Percentiles rank a stretch among this genome's conserved stretches.
Conservation (phyloP, 2,113 vertebrate species). For the Atherinomorus stipes region DNA sequence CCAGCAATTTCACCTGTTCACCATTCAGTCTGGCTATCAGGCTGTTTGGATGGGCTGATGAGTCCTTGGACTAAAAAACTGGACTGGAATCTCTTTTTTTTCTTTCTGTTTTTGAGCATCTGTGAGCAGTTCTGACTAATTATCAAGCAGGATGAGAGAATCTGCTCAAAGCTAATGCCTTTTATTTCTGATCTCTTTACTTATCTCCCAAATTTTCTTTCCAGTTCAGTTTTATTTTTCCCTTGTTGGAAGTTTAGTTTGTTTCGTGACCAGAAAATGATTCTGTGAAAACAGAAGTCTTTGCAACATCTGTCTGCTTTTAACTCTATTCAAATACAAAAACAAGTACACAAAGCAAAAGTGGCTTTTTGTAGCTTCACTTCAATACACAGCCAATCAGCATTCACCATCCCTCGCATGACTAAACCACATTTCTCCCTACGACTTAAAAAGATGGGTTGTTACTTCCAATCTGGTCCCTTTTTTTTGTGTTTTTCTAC, state of each 20-base stretch:
- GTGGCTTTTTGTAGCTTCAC: no score
- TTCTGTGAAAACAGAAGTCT: background rate
- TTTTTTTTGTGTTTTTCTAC: background rate
- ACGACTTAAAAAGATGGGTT: constrained; percentile 15
- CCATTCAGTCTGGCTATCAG: constrained; percentile 12
- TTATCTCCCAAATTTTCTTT: constrained; percentile 32
- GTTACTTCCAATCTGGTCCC: constrained; percentile 4
- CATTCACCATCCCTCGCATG: background rate
- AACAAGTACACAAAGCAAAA: no score
- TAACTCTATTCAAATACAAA: background rate
- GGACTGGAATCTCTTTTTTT: background rate
- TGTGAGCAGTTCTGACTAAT: constrained; percentile 1
- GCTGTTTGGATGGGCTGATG: background rate
- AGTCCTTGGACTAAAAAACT: background rate
- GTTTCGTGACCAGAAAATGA: no score
- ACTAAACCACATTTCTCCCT: background rate
- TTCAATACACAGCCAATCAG: background rate
- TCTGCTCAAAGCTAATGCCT: background rate
- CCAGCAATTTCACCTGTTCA: constrained; percentile 33
- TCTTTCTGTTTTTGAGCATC: background rate
- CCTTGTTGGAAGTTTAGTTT: background rate
- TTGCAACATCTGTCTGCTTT: background rate
- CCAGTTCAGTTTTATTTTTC: background rate
- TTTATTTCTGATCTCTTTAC: background rate
- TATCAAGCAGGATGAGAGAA: background rate